These are phyloP conservation scores for Biston stratarius DNA, from an alignment of 2,888 invertebrate species.

Conservation along the genomic window DNA sequence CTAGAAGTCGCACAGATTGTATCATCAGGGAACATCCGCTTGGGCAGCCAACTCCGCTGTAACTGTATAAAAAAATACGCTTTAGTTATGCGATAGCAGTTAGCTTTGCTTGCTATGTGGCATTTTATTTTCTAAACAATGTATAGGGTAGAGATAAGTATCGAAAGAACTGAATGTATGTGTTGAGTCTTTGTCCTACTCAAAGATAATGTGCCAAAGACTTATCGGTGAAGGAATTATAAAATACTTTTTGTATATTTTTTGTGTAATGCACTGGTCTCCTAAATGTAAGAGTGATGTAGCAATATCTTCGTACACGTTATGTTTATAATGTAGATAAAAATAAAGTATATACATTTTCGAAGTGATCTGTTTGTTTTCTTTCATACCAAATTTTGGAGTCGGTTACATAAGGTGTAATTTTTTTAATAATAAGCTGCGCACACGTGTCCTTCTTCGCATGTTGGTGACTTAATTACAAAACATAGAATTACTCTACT, in stretches of 20 bases:
- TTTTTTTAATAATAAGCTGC: too few species aligned
- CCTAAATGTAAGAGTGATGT: slow-evolving; percentile 75
- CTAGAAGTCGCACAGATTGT: too few species aligned
- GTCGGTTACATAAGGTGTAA: too few species aligned
- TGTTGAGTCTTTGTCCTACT: slow-evolving; percentile 82
- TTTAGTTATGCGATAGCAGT: not conserved
- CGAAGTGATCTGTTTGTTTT: slow-evolving; percentile 48
- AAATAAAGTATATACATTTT: slow-evolving; percentile 79
- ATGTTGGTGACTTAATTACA: too few species aligned
- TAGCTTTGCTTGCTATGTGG: not conserved
- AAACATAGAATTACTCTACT: too few species aligned
- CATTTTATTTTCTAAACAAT: slow-evolving; percentile 28
- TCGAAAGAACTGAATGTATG: slow-evolving; percentile 74
- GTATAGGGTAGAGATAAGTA: slow-evolving; percentile 66
- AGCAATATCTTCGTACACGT: slow-evolving; percentile 79
- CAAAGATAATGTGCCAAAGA: slow-evolving; percentile 87
- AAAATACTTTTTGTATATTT: slow-evolving; percentile 62
- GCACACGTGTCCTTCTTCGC: too few species aligned
- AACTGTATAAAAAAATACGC: too few species aligned
- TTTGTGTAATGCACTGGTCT: slow-evolving; percentile 82
- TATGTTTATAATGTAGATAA: slow-evolving; percentile 85
- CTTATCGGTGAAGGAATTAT: slow-evolving; percentile 74
- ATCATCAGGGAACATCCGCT: too few species aligned
- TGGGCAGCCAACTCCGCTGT: too few species aligned
- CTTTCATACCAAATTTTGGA: not conserved